A percentile compares a stretch with the other conserved stretches of the same genome.
These are phyloP conservation scores for Cancer borealis DNA, from an alignment of 2,888 invertebrate species.

Conservation along the genomic window DNA sequence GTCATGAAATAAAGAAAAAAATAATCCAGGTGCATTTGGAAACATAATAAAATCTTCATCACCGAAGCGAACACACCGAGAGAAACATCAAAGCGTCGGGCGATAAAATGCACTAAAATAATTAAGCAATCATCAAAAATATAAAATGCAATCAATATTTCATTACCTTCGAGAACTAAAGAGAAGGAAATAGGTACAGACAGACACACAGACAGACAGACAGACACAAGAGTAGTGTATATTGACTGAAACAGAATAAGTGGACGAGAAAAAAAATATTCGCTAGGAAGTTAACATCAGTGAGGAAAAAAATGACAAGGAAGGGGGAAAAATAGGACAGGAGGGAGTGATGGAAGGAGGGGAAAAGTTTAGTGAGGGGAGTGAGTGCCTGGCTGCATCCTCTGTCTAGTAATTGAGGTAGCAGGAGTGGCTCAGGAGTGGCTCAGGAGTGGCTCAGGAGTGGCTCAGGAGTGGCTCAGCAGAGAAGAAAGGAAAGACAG, in stretches of 20 bases:
- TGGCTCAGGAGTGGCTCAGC: background rate
- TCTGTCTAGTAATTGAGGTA: background rate
- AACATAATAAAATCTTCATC: too few species aligned
- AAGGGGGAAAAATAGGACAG: background rate
- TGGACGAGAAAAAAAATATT: background rate
- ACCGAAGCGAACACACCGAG: background rate
- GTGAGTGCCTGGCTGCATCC: background rate
- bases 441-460: background rate
- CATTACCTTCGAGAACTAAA: background rate
- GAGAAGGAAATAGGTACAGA: background rate
- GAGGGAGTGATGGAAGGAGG: background rate
- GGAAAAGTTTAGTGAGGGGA: background rate
- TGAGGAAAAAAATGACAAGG: background rate
- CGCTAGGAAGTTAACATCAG: background rate
- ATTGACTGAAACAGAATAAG: background rate
- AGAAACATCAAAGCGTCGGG: background rate
- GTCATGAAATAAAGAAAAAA: too few species aligned
- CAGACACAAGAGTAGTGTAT: background rate
- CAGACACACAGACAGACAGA: background rate
- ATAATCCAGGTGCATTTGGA: too few species aligned
- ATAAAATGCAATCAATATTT: slow-evolving; percentile 10
- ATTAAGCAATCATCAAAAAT: background rate
- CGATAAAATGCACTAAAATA: background rate
- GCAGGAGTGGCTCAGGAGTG: background rate
- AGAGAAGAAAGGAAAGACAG: background rate